Percentiles rank a stretch among this genome's conserved stretches.
Evolutionary conservation across 2,113 vertebrate species (phyloP).

Genomic region (Mesembrinibis cayennensis): DNA sequence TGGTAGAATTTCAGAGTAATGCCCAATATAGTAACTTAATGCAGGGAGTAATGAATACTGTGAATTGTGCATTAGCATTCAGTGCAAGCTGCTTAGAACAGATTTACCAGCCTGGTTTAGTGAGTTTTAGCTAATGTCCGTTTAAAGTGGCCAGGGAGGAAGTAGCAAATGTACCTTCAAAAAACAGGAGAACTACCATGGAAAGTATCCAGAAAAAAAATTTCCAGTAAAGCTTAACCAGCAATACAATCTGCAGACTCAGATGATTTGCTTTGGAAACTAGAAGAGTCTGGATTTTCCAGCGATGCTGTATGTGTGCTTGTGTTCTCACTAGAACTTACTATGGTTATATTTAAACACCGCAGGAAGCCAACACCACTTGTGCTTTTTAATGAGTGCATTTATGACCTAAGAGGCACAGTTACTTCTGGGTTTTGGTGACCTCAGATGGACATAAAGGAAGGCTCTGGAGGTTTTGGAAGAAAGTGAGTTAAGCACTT

Average conservation of each 20-base stretch:
- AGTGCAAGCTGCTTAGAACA: constrained; percentile 27
- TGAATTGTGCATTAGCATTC: constrained; percentile 25
- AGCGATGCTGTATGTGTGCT: accelerated
- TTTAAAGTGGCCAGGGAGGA: not conserved
- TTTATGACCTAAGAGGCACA: not conserved
- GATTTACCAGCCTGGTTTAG: constrained; percentile 34
- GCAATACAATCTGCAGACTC: not conserved
- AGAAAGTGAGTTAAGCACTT: not conserved
- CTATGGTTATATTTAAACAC: not conserved
- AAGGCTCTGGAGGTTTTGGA: not conserved
- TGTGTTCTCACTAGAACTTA: not conserved
- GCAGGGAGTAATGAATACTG: constrained; percentile 3
- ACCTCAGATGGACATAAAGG: not conserved
- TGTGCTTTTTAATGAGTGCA: not conserved
- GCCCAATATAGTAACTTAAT: constrained; percentile 5
- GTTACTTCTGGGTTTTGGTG: not conserved
- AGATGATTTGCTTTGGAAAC: not conserved
- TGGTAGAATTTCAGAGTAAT: not conserved
- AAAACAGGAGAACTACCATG: not conserved
- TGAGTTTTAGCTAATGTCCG: constrained; percentile 27
- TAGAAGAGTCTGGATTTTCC: not conserved
- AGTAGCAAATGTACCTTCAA: not conserved
- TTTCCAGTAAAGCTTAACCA: not conserved
- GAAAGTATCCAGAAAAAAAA: constrained; percentile 3
- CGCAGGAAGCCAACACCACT: not conserved